Evolutionary conservation across 2,113 vertebrate genomes (phyloP).

Genomic region (Reinhardtius hippoglossoides): DNA sequence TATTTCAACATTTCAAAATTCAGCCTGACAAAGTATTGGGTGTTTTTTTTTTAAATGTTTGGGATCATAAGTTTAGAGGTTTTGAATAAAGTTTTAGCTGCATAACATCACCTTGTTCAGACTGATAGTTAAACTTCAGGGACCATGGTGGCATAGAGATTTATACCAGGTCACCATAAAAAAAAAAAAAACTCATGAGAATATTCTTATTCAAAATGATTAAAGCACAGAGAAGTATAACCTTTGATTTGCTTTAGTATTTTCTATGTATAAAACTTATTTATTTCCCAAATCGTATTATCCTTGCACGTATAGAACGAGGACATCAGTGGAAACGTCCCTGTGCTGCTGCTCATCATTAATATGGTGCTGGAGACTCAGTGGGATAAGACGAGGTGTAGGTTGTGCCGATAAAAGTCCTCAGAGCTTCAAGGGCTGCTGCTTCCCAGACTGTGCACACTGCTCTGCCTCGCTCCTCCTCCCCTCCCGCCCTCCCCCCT

Average conservation of each 20-base stretch:
- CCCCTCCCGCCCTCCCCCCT: constrained; percentile 12
- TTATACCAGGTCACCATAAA: not conserved
- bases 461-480: constrained; percentile 32
- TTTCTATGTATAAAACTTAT: not conserved
- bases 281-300: not conserved
- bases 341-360: constrained; percentile 30
- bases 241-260: not conserved
- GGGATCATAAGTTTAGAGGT: not conserved
- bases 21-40: no score
- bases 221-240: not conserved
- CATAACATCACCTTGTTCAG: not conserved
- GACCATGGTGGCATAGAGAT: not conserved
- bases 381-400: constrained; percentile 52
- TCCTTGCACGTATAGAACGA: not conserved
- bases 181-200: not conserved
- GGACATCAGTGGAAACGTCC: not conserved
- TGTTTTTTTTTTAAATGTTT: no score
- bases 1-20: no score
- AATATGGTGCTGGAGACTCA: constrained; percentile 2
- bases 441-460: constrained; percentile 61
- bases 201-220: not conserved
- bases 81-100: not conserved
- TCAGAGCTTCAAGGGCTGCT: constrained; percentile 71
- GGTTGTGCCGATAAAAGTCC: constrained; percentile 72
- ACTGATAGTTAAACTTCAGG: not conserved